A percentile compares a stretch with the other conserved stretches of the same genome.
phyloP scores from a whole-genome alignment of 2,113 vertebrate genomes.

The Taurulus bubalis region DNA sequence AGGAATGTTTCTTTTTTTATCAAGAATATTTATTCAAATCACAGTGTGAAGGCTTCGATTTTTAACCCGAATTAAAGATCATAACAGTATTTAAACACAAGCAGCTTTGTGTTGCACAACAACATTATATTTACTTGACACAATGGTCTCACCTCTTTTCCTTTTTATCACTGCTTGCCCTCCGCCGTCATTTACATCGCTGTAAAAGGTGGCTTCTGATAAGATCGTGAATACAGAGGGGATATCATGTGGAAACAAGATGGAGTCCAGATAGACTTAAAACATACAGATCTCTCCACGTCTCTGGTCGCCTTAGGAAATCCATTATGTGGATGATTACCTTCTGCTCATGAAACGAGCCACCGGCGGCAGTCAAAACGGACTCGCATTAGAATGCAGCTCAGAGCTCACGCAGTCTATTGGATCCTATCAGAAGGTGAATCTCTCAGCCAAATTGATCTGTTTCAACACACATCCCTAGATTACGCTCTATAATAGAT shows the following conservation, averaged over 20 bases:
- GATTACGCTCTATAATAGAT: constrained; percentile 58
- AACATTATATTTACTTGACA: not conserved
- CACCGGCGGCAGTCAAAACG: constrained; percentile 10
- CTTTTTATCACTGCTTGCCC: not conserved
- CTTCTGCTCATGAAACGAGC: constrained; percentile 41
- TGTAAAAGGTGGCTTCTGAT: constrained; percentile 13
- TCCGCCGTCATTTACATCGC: constrained; percentile 5
- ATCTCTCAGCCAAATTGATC: constrained; percentile 65
- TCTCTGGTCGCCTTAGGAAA: constrained; percentile 49
- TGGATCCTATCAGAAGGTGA: constrained; percentile 54
- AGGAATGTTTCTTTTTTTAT: not conserved
- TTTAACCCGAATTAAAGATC: no score
- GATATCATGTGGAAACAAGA: constrained; percentile 29
- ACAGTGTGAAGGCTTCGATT: not conserved
- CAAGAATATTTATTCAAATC: not conserved
- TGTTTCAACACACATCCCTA: constrained; percentile 58
- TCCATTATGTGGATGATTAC: constrained; percentile 75
- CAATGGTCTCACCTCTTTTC: not conserved
- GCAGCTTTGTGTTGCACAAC: not conserved
- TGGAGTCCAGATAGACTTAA: constrained; percentile 27
- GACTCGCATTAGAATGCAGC: constrained; percentile 49
- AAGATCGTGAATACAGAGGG: constrained; percentile 11
- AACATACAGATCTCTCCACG: constrained; percentile 37
- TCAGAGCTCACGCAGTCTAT: constrained; percentile 42
- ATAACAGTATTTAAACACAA: not conserved